Evolutionary conservation across 2,797 vertebrate species (phyloP), one percentile per base, ranked within the genome.

Genomic region (Babyrousa celebensis): DNA sequence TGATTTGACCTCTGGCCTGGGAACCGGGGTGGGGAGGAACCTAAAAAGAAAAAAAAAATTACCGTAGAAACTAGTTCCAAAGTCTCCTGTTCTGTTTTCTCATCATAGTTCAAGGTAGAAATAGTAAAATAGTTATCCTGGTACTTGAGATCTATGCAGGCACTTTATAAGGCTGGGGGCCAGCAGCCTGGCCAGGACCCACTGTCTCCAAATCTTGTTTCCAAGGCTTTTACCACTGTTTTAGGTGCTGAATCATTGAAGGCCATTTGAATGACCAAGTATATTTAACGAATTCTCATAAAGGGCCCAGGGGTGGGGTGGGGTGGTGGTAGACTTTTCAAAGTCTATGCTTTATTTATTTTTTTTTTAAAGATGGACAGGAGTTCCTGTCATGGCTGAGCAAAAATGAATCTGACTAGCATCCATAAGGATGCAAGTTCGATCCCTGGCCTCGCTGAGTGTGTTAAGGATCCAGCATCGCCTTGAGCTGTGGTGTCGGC

Each of bases 161-260:
- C 70, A 4, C 0, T 23, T 60, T 32, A 2, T 5, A 9, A 4
- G 0, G 14, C 29, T 1, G 32, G 25, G 4, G 17, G 84, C 43
- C 43, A 48, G 15, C 2, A 0, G 5, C 6, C 1, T 67, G 40
- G 7, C 9, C 6, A 14, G 60, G 21, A 6, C 21, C 83, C 56
- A 6, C 1, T 3, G 8, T 5, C 63, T 48, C n/a, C 1, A 1
- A 65, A 21, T 18, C 67, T 40, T 85, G 67, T n/a, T 43, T 21
- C 20, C 29, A 40, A 68, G 36, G 8, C 71, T 89, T 84, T n/a
- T 29, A 9, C 21, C 12, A 11, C 27, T 27, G 0, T 27, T 32
- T 58, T 15, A 25, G 15, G 23, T 67, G 54, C 25, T 65, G 40
- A 83, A 36, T 74, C 17, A 7, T 6, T 12, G n/a, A 32, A 65